Evolutionary conservation across 2,888 invertebrate genomes (phyloP).

Genomic region (Tridacna gigas): DNA sequence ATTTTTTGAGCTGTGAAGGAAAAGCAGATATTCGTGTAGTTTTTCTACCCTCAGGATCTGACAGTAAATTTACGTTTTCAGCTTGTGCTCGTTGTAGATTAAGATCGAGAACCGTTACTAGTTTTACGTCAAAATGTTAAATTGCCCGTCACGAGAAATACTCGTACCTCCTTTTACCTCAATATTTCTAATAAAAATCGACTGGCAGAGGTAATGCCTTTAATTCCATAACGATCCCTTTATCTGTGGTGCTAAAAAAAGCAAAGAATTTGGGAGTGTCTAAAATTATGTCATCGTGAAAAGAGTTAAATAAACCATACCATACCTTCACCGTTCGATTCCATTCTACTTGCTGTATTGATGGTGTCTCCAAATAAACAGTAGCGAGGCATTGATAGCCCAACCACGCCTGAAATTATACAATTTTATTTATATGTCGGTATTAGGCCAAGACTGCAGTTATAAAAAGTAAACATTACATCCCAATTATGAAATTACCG

Average conservation of each 20-base stretch:
- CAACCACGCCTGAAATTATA: constrained; percentile 39
- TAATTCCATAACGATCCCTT: too few species aligned
- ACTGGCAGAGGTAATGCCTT: not conserved
- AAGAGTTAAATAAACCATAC: not conserved
- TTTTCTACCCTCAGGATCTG: not conserved
- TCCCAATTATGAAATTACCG: not conserved
- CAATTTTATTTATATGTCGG: not conserved
- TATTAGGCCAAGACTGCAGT: not conserved
- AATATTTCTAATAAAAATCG: not conserved
- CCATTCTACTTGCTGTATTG: constrained; percentile 50
- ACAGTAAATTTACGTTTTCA: not conserved
- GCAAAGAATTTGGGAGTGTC: too few species aligned
- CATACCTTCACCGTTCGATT: constrained; percentile 39
- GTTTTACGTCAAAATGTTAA: not conserved
- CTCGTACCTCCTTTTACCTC: not conserved
- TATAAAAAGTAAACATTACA: not conserved
- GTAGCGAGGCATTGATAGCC: constrained; percentile 47
- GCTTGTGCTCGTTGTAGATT: not conserved
- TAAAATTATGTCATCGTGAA: not conserved
- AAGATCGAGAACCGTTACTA: not conserved
- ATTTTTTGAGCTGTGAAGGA: constrained; percentile 60
- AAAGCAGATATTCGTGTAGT: not conserved
- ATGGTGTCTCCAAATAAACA: constrained; percentile 52
- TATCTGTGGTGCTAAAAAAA: too few species aligned
- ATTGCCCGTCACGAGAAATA: not conserved